These are phyloP conservation scores for Diadophis punctatus DNA, from an alignment of 2,113 vertebrate genomes.

Conservation along the genomic window DNA sequence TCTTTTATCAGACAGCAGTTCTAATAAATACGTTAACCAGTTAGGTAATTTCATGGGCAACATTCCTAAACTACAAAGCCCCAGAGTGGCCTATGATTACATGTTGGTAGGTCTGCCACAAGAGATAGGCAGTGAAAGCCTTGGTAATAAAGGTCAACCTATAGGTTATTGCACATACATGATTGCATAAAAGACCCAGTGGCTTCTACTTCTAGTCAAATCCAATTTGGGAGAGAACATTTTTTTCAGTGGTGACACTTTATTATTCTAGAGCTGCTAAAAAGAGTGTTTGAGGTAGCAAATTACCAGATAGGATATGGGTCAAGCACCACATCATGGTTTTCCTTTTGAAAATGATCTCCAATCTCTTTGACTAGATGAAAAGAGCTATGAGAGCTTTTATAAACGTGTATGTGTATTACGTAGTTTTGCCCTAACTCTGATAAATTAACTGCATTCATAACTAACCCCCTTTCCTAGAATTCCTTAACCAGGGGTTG, in stretches of 20 bases:
- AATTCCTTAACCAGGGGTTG: conserved; percentile 30
- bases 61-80: neutral
- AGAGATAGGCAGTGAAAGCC: neutral
- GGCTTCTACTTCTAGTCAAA: neutral
- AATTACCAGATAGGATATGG: neutral
- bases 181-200: neutral
- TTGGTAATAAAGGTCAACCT: neutral
- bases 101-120: neutral
- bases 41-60: conserved; percentile 49
- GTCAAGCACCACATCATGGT: neutral
- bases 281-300: neutral
- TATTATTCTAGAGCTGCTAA: neutral
- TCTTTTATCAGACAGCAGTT: neutral
- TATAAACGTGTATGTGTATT: neutral
- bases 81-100: neutral
- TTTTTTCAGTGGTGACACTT: neutral
- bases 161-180: neutral
- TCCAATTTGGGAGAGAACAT: neutral
- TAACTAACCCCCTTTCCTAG: conserved; percentile 52
- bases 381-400: neutral
- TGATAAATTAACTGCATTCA: conserved; percentile 56
- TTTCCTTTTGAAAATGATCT: neutral
- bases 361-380: neutral
- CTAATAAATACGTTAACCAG: conserved; percentile 58
- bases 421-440: neutral